Base-by-base conservation (phyloP, 2,797 vertebrate genomes). In the Myotis findleyi region DNA sequence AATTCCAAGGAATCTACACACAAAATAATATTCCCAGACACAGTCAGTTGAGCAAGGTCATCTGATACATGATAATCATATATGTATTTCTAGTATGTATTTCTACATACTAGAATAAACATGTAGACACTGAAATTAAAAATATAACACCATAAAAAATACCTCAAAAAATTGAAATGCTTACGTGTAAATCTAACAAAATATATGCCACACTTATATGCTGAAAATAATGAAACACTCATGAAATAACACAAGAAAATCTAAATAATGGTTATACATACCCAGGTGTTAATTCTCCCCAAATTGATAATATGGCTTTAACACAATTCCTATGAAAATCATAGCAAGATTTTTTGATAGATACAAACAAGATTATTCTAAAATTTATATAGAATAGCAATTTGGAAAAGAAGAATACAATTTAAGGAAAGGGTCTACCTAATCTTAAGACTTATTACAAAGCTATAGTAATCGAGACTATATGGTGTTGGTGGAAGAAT, bases 171-270 rank as follows among this genome's bases (percentile, higher is more conserved):
- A 51, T 27, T 44, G 47, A 76, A 92, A 84, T 44, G 10, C 44
- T 87, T 68, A 75, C 57, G 11, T 79, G 14, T 84, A 79, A 94
- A 93, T 59, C 55, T 59, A 79, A 76, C n/a, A 79, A 81, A 80
- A 94, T 44, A 87, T 36, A 49, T 33, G 47, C 23, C 88, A 8
- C 36, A 73, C 51, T 69, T 75, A 69, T 44, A 75, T 36, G 14
- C 10, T 76, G 51, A 87, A 68, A 90, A 62, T 66, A 51, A 80
- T 84, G 68, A 87, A 73, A 36, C 66, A 68, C 30, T 68, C 51
- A 72, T 85, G 21, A 91, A 59, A 68, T 13, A 92, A 83, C 87
- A 30, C 51, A 87, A 41, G 18, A 80, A 80, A 64, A 87, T 73
- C 18, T 87, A 75, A 92, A 80, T 83, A 92, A 92, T 64, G 44